A percentile compares a stretch with the other conserved stretches of the same genome.
phyloP scores from a whole-genome alignment of 2,888 invertebrate genomes.

The Sabatieria punctata region DNA sequence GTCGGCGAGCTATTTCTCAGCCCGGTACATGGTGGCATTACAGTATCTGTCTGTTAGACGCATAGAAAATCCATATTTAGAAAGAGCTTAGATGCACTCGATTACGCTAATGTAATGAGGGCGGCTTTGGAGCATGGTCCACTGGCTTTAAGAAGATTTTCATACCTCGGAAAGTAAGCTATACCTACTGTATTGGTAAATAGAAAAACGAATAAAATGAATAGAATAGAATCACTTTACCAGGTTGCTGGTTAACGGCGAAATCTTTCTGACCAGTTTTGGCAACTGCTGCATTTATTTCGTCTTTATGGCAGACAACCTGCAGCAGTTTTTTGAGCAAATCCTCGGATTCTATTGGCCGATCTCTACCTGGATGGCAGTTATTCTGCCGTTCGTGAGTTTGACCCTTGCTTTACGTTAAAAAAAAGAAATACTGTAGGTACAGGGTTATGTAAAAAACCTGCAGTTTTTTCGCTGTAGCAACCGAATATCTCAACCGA shows the following conservation, averaged over 20 bases:
- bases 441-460: no score
- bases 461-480: no score
- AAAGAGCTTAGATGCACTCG: constrained; percentile 53
- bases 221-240: background rate
- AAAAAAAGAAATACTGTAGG: no score
- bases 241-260: constrained; percentile 49
- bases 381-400: no score
- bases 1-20: constrained; percentile 31
- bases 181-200: constrained; percentile 8
- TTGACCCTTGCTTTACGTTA: no score
- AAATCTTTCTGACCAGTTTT: constrained; percentile 74
- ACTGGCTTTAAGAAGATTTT: constrained; percentile 43
- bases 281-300: constrained; percentile 93
- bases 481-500: no score
- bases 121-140: constrained; percentile 59
- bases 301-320: constrained; percentile 76
- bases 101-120: constrained; percentile 62
- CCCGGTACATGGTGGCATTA: constrained; percentile 17
- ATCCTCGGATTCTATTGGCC: no score
- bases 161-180: constrained; percentile 46
- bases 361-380: no score
- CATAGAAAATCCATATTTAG: constrained; percentile 29
- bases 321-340: no score
- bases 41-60: constrained; percentile 7
- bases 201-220: background rate